Conservation (phyloP, 1,140 invertebrate species). For the Galleria mellonella region DNA sequence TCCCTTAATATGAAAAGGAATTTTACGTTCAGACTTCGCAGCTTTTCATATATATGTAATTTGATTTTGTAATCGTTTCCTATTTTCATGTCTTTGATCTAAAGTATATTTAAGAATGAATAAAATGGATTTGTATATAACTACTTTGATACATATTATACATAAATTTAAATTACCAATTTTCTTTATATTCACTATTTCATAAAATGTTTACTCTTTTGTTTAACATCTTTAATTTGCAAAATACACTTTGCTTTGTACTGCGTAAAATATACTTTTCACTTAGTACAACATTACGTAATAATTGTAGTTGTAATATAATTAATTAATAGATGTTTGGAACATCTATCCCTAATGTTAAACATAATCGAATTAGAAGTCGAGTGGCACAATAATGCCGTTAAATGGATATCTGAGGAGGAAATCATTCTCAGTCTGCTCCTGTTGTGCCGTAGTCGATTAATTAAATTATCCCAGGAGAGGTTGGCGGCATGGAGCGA, state of each 20-base stretch:
- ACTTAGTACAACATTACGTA: too few relatives aligned
- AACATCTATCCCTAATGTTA: conserved; percentile 12
- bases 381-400: conserved; percentile 52
- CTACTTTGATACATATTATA: too few relatives aligned
- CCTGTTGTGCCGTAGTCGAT: conserved; percentile 49
- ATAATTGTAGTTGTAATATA: background rate
- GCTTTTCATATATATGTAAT: conserved; percentile 7
- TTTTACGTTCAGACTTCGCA: conserved; percentile 12
- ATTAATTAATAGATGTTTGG: conserved; percentile 7
- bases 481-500: conserved; percentile 25
- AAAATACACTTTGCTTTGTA: too few relatives aligned
- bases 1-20: conserved; percentile 21
- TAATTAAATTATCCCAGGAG: conserved; percentile 63
- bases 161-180: too few relatives aligned
- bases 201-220: too few relatives aligned
- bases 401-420: conserved; percentile 65
- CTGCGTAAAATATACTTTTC: too few relatives aligned
- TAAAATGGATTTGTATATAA: too few relatives aligned
- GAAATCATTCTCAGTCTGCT: conserved; percentile 50
- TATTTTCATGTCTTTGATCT: too few relatives aligned
- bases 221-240: too few relatives aligned
- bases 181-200: too few relatives aligned
- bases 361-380: conserved; percentile 53
- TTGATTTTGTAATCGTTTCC: background rate
- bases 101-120: too few relatives aligned